phyloP scores from a whole-genome alignment of 2,888 invertebrate genomes.

The Tortricodes alternella region DNA sequence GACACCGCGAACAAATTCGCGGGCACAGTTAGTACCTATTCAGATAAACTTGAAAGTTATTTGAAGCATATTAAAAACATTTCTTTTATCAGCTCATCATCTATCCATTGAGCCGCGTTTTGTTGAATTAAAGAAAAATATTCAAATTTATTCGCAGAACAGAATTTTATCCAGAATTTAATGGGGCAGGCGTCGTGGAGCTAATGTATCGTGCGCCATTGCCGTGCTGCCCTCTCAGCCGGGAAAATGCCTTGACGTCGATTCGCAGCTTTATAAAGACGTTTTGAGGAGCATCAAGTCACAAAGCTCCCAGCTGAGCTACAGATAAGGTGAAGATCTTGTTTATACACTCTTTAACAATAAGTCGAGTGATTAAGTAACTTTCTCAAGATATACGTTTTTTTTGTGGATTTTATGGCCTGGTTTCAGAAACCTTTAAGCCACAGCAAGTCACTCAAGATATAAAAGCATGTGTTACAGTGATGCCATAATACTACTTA shows the following conservation, averaged over 20 bases:
- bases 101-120: not conserved
- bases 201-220: constrained; percentile 68
- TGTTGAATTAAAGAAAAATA: constrained; percentile 42
- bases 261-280: constrained; percentile 62
- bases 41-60: too few species aligned
- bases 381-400: too few species aligned
- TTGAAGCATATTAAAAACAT: too few species aligned
- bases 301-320: constrained; percentile 47
- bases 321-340: constrained; percentile 38
- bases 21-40: too few species aligned
- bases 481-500: too few species aligned
- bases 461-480: too few species aligned
- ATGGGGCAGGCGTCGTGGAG: constrained; percentile 49
- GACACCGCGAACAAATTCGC: too few species aligned
- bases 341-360: not conserved
- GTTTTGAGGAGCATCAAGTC: constrained; percentile 38
- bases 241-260: constrained; percentile 69
- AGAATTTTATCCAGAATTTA: constrained; percentile 57
- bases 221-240: constrained; percentile 56
- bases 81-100: too few species aligned
- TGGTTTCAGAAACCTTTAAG: too few species aligned
- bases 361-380: too few species aligned
- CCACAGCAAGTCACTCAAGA: too few species aligned
- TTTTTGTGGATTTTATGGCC: too few species aligned
- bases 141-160: constrained; percentile 58